phyloP scores from a whole-genome alignment of 2,113 vertebrate species.

The Oreotrochilus melanogaster region DNA sequence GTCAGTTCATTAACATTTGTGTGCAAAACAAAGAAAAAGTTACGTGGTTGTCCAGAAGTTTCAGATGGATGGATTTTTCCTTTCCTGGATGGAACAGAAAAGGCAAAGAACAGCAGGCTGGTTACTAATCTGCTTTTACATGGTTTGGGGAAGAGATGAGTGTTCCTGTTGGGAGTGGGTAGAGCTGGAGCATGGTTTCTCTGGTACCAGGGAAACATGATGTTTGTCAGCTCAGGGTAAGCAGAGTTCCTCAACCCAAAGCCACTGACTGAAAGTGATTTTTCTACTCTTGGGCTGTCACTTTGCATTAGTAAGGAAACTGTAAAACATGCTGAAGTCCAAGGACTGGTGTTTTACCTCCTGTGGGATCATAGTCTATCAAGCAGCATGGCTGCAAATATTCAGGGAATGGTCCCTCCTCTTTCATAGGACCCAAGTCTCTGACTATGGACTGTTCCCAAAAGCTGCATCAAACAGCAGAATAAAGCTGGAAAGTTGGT shows the following conservation, averaged over 20 bases:
- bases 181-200: fast-evolving
- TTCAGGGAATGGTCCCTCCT: neutral
- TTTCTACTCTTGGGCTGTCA: neutral
- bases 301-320: neutral
- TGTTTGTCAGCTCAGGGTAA: neutral
- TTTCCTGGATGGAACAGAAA: neutral
- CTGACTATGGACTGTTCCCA: neutral
- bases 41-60: neutral
- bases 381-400: neutral
- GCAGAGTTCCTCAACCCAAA: neutral
- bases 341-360: neutral
- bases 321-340: neutral
- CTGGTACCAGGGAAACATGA: neutral
- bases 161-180: neutral
- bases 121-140: neutral
- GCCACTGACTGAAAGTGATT: neutral
- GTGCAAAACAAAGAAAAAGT: neutral
- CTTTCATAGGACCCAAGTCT: neutral
- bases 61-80: neutral
- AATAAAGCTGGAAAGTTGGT: neutral
- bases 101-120: neutral
- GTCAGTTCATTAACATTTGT: neutral
- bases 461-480: neutral
- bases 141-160: neutral
- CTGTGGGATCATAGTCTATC: neutral